Conservation (phyloP, 2,797 vertebrate genomes). For the Catamblyrhynchus diadema region DNA sequence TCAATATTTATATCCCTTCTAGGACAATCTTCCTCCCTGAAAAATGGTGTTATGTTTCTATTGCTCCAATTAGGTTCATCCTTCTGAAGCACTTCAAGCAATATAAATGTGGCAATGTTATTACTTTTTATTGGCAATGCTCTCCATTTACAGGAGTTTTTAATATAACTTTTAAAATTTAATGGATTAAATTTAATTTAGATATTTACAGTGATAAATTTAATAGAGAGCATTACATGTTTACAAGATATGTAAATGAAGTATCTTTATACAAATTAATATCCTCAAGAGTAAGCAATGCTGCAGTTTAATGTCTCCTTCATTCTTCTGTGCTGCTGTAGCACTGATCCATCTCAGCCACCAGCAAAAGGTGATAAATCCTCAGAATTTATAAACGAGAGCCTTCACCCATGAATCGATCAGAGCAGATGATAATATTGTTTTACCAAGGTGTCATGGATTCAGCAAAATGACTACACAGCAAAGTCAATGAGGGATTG, state of each 20-base stretch:
- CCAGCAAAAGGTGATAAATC: conserved; percentile 44
- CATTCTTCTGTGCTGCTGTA: conserved; percentile 11
- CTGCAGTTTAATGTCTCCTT: conserved; percentile 35
- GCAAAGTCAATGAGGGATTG: not conserved
- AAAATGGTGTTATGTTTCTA: not conserved
- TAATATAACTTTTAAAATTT: conserved; percentile 60
- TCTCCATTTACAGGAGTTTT: conserved; percentile 28
- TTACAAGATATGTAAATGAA: conserved; percentile 74
- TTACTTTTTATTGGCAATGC: conserved; percentile 54
- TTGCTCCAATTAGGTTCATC: conserved; percentile 52
- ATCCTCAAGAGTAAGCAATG: conserved; percentile 59
- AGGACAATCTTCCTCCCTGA: not conserved
- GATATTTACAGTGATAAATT: conserved; percentile 72
- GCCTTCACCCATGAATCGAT: conserved; percentile 4
- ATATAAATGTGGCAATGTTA: conserved; percentile 51
- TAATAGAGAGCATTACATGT: conserved; percentile 63
- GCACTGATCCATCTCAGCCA: conserved; percentile 35
- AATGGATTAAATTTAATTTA: conserved; percentile 74
- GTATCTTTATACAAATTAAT: conserved; percentile 66
- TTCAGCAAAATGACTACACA: not conserved
- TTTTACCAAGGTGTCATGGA: conserved; percentile 5
- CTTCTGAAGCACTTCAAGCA: conserved; percentile 39
- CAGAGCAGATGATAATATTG: conserved; percentile 11
- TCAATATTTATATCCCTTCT: conserved; percentile 2
- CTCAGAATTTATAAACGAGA: not conserved